phyloP scores from a whole-genome alignment of 1,140 invertebrate species.

The Ceratina calcarata region DNA sequence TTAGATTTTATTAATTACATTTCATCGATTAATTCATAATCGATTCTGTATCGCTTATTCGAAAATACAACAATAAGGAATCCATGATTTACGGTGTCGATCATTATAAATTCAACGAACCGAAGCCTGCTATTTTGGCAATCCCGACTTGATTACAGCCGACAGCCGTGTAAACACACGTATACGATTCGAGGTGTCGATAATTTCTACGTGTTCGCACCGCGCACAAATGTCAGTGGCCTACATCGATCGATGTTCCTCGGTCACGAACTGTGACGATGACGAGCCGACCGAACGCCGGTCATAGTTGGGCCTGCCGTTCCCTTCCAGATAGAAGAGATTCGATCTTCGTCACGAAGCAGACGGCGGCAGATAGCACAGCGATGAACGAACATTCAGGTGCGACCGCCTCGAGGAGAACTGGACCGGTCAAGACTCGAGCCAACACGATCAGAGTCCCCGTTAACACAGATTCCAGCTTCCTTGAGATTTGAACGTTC shows the following conservation, averaged over 20 bases:
- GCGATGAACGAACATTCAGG: slow-evolving; percentile 17
- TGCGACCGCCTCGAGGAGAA: slow-evolving; percentile 6
- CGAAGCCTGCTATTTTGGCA: neutral
- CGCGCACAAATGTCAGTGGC: neutral
- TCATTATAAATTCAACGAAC: neutral
- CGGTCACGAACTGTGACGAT: slow-evolving; percentile 2
- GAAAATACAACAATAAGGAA: no score
- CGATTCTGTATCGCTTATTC: neutral
- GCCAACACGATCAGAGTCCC: slow-evolving; percentile 4
- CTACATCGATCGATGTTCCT: neutral
- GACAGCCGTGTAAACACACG: neutral
- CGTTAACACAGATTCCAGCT: slow-evolving; percentile 21
- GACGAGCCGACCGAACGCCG: slow-evolving; percentile 35
- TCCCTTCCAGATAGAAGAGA: slow-evolving; percentile 33
- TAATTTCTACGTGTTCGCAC: slow-evolving; percentile 13
- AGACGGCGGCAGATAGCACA: slow-evolving; percentile 30
- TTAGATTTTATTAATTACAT: no score
- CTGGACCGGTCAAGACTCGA: slow-evolving; percentile 26
- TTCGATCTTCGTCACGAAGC: slow-evolving; percentile 51
- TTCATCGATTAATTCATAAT: neutral
- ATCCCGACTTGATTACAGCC: no score
- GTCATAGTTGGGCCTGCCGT: neutral
- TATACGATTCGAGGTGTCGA: neutral
- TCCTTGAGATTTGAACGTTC: slow-evolving; percentile 11
- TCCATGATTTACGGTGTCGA: neutral